phyloP scores from a whole-genome alignment of 2,113 vertebrate species.

The Nycticebus coucang region DNA sequence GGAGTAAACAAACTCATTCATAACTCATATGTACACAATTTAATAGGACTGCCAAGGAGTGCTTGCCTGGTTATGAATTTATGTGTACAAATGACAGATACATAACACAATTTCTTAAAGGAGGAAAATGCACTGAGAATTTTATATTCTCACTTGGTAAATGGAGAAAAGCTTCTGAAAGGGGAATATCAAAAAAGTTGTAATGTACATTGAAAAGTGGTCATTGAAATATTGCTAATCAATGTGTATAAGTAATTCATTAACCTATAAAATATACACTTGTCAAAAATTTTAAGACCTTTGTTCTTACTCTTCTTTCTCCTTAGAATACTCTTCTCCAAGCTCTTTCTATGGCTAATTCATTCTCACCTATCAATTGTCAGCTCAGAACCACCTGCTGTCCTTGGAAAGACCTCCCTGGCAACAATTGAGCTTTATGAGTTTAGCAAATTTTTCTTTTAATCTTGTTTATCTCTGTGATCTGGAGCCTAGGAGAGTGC shows the following conservation, averaged over 20 bases:
- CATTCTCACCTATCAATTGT: neutral
- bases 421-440: neutral
- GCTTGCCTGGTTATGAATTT: slow-evolving; percentile 72
- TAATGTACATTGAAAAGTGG: neutral
- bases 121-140: slow-evolving; percentile 55
- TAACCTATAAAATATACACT: neutral
- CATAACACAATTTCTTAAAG: slow-evolving; percentile 70
- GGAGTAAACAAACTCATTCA: slow-evolving; percentile 67
- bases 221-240: slow-evolving; percentile 1
- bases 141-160: slow-evolving; percentile 50
- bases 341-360: neutral
- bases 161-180: slow-evolving; percentile 16
- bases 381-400: neutral
- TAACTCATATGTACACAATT: slow-evolving; percentile 66
- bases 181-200: neutral
- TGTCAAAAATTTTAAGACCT: neutral
- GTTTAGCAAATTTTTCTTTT: neutral
- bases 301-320: neutral
- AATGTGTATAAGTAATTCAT: slow-evolving; percentile 7
- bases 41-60: slow-evolving; percentile 69
- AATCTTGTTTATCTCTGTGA: neutral
- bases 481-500: neutral
- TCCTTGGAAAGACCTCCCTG: neutral
- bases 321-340: neutral
- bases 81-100: slow-evolving; percentile 67